Evolutionary conservation across 2,888 invertebrate genomes (phyloP), one percentile per base, ranked within the genome.

Genomic region (Digitonthophagus gazella): DNA sequence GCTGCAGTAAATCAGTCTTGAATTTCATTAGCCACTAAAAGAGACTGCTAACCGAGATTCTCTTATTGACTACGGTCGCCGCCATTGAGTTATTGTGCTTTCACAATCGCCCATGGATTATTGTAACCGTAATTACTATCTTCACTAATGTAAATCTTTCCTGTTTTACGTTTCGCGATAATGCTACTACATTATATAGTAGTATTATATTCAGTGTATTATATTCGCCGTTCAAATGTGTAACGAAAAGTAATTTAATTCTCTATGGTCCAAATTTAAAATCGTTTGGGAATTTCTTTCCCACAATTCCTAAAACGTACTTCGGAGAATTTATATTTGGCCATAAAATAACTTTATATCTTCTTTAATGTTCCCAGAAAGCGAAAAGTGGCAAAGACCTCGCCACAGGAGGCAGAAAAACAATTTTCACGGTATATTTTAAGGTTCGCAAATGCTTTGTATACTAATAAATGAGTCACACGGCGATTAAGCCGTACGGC

Each of bases 1-100:
- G 19, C 61, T 18, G 61, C 18, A 61, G 18, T 61, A 61, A 61
- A 61, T 61, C 61, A 61, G 61, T 61, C 61, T 61, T 19, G 65
- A 65, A 65, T 65, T 15, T 65, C 65, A 65, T 18, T 55, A 56
- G 11, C 19, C 56, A 55, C 56, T 65, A 55, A 55, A 65, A 65
- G 18, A 55, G 56, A 65, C 20, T 65, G 65, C 55, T 55, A 61
- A 61, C 61, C 61, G 61, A 61, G 18, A 61, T 61, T 61, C 61
- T n/a, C 61, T 61, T 20, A 61, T 61, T 61, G 18, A 61, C 61
- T 18, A 61, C 20, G 19, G 18, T 19, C 28, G 28, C 28, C 28
- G 28, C 28, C 28, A 44, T 44, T 44, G 28, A 44, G 28, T 44
- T 44, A 44, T 44, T 44, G 28, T 44, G 28, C 28, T 44, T 44